phyloP scores from a whole-genome alignment of 2,888 invertebrate species.

The Notodonta ziczac region DNA sequence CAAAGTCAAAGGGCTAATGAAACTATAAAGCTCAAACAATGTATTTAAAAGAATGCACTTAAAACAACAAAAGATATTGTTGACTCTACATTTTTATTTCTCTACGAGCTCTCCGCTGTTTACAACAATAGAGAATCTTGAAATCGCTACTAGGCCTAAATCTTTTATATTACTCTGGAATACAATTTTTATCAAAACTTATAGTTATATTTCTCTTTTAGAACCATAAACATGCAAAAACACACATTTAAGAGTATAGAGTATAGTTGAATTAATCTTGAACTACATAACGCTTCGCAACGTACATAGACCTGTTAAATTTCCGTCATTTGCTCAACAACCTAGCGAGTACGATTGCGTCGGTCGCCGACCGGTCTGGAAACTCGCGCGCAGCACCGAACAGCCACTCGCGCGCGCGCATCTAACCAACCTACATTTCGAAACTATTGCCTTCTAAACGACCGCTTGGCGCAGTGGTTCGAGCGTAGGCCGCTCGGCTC shows the following conservation, averaged over 20 bases:
- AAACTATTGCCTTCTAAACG: slow-evolving; percentile 7
- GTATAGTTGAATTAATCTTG: slow-evolving; percentile 8
- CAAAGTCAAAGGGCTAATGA: too few relatives aligned
- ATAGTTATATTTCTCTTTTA: not conserved
- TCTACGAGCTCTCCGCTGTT: too few relatives aligned
- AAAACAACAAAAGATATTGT: too few relatives aligned
- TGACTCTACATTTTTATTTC: too few relatives aligned
- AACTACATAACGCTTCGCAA: slow-evolving; percentile 12
- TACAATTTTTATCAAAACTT: too few relatives aligned
- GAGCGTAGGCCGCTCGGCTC: too few relatives aligned
- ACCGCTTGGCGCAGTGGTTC: too few relatives aligned
- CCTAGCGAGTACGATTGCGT: slow-evolving; percentile 14
- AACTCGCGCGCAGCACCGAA: slow-evolving; percentile 25
- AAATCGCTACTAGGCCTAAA: too few relatives aligned
- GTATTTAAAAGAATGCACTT: too few relatives aligned
- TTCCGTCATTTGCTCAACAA: slow-evolving; percentile 16
- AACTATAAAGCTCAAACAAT: too few relatives aligned
- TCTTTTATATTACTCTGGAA: too few relatives aligned
- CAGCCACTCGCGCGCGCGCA: slow-evolving; percentile 6
- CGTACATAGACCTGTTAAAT: slow-evolving; percentile 9
- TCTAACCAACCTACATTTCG: slow-evolving; percentile 6
- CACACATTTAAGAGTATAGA: not conserved
- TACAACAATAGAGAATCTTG: too few relatives aligned
- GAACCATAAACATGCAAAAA: not conserved
- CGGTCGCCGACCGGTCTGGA: slow-evolving; percentile 35